A percentile compares a stretch with the other conserved stretches of the same genome.
Evolutionary conservation across 2,113 vertebrate genomes (phyloP).

Genomic region (Rhea pennata): DNA sequence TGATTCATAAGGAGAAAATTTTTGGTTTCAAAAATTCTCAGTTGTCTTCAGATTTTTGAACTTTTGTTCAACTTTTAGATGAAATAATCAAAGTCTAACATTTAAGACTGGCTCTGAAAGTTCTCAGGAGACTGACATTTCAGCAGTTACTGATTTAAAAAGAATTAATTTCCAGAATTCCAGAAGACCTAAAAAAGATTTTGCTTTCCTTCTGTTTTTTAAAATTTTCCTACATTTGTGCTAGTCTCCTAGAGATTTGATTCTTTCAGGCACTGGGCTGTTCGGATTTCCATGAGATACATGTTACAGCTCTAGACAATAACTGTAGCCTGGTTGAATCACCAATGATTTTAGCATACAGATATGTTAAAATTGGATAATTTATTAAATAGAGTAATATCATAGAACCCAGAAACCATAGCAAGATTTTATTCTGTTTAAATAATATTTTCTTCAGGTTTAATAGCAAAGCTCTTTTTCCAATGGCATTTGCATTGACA

Average conservation of each 20-base stretch:
- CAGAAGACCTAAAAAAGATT: not conserved
- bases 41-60: not conserved
- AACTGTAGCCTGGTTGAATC: not conserved
- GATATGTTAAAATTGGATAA: not conserved
- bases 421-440: not conserved
- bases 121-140: not conserved
- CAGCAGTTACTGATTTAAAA: not conserved
- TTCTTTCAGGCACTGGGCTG: not conserved
- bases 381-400: not conserved
- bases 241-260: not conserved
- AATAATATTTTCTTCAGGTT: not conserved
- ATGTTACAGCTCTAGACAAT: not conserved
- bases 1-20: not conserved
- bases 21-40: not conserved
- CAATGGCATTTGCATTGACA: not conserved
- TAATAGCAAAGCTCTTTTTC: not conserved
- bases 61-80: not conserved
- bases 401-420: not conserved
- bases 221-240: not conserved
- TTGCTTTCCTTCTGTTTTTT: not conserved
- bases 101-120: not conserved
- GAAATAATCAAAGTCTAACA: not conserved
- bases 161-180: not conserved
- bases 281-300: not conserved
- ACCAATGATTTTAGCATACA: not conserved